Evolutionary conservation across 2,797 vertebrate species (phyloP), one percentile per base, ranked within the genome.

Genomic region (Arctocebus calabarensis): DNA sequence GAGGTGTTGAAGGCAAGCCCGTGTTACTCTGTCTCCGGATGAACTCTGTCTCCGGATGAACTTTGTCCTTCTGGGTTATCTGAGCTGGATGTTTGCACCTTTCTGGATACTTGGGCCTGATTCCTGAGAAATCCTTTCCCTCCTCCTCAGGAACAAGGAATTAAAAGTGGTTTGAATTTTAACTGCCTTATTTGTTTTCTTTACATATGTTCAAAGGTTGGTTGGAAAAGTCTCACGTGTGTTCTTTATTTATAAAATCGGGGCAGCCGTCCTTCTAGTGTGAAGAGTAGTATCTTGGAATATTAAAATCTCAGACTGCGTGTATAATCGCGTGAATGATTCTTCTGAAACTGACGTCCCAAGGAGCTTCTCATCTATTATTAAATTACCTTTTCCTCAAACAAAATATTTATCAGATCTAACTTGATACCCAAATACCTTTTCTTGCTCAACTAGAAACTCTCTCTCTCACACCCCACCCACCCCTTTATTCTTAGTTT

Each of bases 331-430:
- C 78, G 84, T 93, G 97, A 97, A 97, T 95, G 94, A 97, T 95
- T 97, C 96, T 95, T 97, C 97, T 95, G 83, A 98, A 98, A 97
- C 92, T 97, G 97, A 83, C 95, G 94, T 97, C 93, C 97, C 97
- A 97, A 97, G 97, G 97, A 97, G 95, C 93, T 96, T 97, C 98
- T 97, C 98, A 97, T 97, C 97, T 97, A 97, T 97, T 96, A 95
- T 97, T 89, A 88, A 91, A 59, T 96, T 92, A 90, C 73, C 62
- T 92, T 84, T 95, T 89, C 75, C 96, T 98, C 97, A 97, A 97
- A 98, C 97, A 98, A 98, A 97, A 97, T 98, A 94, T 97, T 97
- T 98, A 97, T 98, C 97, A 97, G 90, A 95, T 88, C 19, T 96
- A 90, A 94, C 97, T 97, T 93, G 16, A 94, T 95, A 96, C 95